Conservation (phyloP, 2,797 vertebrate genomes). For the Caiman crocodilus region DNA sequence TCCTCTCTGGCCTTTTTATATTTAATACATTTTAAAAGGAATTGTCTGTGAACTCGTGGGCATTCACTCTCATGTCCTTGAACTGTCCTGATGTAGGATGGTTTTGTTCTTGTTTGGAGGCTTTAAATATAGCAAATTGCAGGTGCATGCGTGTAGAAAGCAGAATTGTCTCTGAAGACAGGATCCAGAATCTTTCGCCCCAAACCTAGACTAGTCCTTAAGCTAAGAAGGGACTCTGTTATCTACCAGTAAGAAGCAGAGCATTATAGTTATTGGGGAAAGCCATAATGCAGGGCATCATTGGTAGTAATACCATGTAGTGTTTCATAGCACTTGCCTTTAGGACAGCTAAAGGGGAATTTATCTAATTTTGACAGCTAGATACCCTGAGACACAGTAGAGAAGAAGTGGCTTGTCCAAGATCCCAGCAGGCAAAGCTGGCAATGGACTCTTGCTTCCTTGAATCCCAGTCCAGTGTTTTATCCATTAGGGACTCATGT, state of each 20-base stretch:
- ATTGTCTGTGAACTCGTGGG: background rate
- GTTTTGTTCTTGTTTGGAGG: conserved; percentile 6
- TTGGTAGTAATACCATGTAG: no score
- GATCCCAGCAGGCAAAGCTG: background rate
- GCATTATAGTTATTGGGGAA: background rate
- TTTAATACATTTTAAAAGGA: conserved; percentile 1
- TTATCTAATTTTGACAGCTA: background rate
- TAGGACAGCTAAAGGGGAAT: background rate
- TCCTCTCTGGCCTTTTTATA: background rate
- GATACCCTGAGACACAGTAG: background rate
- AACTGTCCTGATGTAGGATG: background rate
- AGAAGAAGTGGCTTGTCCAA: background rate
- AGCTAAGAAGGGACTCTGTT: background rate
- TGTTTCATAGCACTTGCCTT: background rate
- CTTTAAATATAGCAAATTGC: background rate
- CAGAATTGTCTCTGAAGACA: background rate
- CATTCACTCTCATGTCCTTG: background rate
- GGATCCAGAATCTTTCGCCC: background rate
- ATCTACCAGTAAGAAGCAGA: background rate
- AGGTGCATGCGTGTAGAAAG: background rate
- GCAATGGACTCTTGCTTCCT: background rate
- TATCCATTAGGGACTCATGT: background rate
- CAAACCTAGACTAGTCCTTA: background rate
- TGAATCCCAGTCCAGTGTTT: background rate
- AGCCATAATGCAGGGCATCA: background rate